These are phyloP conservation scores for Chitala chitala DNA, from an alignment of 2,113 vertebrate genomes.

Conservation along the genomic window DNA sequence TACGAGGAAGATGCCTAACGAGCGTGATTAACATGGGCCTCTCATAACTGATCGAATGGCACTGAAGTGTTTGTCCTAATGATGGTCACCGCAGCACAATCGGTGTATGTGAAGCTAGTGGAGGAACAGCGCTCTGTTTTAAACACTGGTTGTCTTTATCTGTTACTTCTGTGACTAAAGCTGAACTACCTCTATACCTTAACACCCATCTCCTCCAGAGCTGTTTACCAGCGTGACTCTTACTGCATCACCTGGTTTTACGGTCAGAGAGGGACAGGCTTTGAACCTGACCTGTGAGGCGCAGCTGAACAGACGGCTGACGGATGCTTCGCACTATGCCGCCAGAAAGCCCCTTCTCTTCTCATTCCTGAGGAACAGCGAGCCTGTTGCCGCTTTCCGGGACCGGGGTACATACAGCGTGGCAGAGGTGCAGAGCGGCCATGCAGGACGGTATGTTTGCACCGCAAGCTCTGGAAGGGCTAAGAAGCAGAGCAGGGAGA, in stretches of 20 bases:
- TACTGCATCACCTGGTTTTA: background rate
- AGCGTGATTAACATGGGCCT: too few species aligned
- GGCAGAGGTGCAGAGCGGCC: background rate
- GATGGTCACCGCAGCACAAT: too few species aligned
- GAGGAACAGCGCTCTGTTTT: background rate
- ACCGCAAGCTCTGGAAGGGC: background rate
- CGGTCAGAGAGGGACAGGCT: conserved; percentile 5
- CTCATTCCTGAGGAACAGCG: conserved; percentile 11
- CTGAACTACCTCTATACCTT: background rate
- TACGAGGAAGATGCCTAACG: too few species aligned
- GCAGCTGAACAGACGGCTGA: background rate
- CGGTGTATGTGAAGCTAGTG: too few species aligned
- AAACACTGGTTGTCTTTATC: background rate
- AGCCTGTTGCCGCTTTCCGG: background rate
- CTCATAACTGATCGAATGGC: too few species aligned
- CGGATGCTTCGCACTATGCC: background rate
- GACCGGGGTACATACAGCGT: background rate
- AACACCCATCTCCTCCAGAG: conserved; percentile 17
- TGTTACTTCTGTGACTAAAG: background rate
- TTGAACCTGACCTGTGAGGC: conserved; percentile 18
- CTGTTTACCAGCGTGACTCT: conserved; percentile 23
- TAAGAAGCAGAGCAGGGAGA: conserved; percentile 2
- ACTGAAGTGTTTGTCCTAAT: too few species aligned
- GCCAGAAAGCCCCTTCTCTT: background rate
- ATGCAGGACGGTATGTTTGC: conserved; percentile 14